Percentiles rank a stretch among this genome's conserved stretches.
These are phyloP conservation scores for Bagarius yarrelli DNA, from an alignment of 2,113 vertebrate species.

Conservation along the genomic window DNA sequence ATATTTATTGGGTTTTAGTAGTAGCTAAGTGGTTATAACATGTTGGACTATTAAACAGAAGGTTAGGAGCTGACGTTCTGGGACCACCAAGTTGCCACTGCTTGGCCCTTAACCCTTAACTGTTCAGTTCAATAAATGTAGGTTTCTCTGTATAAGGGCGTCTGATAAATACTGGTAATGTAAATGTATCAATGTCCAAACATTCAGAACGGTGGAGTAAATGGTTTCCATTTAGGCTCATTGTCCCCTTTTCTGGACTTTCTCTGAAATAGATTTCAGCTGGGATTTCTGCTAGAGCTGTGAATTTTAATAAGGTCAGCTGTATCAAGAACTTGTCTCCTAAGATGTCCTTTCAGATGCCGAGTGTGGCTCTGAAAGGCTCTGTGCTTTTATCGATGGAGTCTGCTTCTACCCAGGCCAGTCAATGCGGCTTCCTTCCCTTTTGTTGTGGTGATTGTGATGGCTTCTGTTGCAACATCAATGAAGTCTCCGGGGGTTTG, in stretches of 20 bases:
- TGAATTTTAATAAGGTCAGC: constrained; percentile 4
- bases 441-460: background rate
- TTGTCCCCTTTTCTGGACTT: background rate
- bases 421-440: background rate
- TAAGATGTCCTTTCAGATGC: constrained; percentile 20
- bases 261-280: background rate
- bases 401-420: background rate
- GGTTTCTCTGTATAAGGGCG: too few species aligned
- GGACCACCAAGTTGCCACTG: too few species aligned
- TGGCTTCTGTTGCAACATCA: constrained; percentile 14
- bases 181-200: background rate
- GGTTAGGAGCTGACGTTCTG: too few species aligned
- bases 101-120: too few species aligned
- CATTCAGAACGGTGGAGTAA: background rate
- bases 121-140: too few species aligned
- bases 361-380: background rate
- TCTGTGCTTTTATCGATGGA: constrained; percentile 1
- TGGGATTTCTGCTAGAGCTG: background rate
- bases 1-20: too few species aligned
- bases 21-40: too few species aligned
- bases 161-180: too few species aligned
- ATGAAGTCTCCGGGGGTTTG: background rate
- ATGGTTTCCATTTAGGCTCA: background rate
- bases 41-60: too few species aligned
- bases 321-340: constrained; percentile 12